Base-by-base conservation (phyloP, 1,140 invertebrate species). In the Arctopsyche grandis region DNA sequence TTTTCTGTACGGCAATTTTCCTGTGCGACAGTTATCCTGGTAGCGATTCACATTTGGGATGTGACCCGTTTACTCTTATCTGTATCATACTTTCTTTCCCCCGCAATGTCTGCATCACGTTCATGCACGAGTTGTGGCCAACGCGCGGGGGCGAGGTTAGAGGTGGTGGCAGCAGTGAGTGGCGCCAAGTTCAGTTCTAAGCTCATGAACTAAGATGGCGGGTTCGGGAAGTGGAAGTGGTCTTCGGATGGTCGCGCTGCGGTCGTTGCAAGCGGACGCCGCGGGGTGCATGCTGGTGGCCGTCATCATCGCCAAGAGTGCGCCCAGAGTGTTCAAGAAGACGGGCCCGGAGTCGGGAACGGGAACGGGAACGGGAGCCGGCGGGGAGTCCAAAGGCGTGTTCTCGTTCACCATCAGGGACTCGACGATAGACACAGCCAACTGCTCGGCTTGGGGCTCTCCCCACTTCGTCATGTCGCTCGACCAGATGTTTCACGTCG, bases 331-430 rank as follows among this genome's bases (percentile, higher is more conserved):
- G 26, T 83, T 88, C 71, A 84, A 85, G 0, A 87, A 86, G 82
- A 88, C 86, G 81, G 87, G 87, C 80, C 86, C 84, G 77, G 85
- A 85, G 44, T 7, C 44, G 12, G 16, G 12, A 52, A 14, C 10
- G 48, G 48, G 44, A 46, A 46, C 12, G 16, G 10, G 12, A 12
- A 12, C 48, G 1, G 29, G 1, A 7, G 29, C 29, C 7, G 16
- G 16, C 56, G 9, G 22, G 60, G 88, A 89, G 69, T 85, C 87
- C 44, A 86, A 90, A 81, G 89, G 87, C 4, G 92, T 94, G 43
- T 93, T 91, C 89, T 91, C 91, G 79, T 93, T 93, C 83, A 93
- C 92, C 0, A 77, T 94, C 9, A 86, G 93, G 75, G 93, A 94
- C 88, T 92, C 92, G 7, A 85, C 90, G 5, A 83, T 90, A 1